Evolutionary conservation across 23 tunicate species (phyloP).

Genomic region (Phallusia fumigata): DNA sequence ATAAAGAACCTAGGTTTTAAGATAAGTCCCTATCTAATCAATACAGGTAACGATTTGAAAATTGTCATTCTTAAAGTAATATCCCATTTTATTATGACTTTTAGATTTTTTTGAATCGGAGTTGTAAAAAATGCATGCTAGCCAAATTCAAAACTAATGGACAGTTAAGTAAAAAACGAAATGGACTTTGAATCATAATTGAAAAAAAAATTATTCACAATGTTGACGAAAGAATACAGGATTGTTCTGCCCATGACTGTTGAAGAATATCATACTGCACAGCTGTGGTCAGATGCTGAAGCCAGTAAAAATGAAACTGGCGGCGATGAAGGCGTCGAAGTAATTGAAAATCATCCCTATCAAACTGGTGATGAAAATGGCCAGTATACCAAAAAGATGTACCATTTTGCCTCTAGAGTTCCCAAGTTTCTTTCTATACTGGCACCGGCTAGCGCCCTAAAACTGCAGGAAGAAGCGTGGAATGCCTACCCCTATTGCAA

Average conservation of each 20-base stretch:
- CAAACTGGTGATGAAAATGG: constrained; percentile 51
- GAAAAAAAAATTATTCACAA: too few relatives aligned
- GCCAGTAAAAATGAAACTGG: constrained; percentile 97
- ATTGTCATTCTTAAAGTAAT: too few relatives aligned
- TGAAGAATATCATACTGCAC: constrained; percentile 95
- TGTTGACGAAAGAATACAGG: constrained; percentile 80
- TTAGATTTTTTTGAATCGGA: too few relatives aligned
- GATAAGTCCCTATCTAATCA: too few relatives aligned
- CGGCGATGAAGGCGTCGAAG: constrained; percentile 97
- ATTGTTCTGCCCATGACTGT: constrained; percentile 88
- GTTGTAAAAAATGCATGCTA: too few relatives aligned
- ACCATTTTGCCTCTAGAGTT: constrained; percentile 84
- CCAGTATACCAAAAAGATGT: too few relatives aligned
- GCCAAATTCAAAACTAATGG: too few relatives aligned
- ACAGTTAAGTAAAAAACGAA: too few relatives aligned
- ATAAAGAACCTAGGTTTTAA: too few relatives aligned
- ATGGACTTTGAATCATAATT: too few relatives aligned
- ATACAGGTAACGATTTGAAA: too few relatives aligned
- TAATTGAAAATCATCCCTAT: constrained; percentile 70
- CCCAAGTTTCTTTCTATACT: constrained; percentile 58
- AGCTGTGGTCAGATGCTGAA: constrained; percentile 93
- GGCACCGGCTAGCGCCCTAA: constrained; percentile 71
- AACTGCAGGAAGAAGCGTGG: constrained; percentile 82
- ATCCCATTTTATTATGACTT: too few relatives aligned
- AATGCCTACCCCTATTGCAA: constrained; percentile 92